These are phyloP conservation scores for Gallinago stenura DNA, from an alignment of 2,797 vertebrate genomes.

Conservation along the genomic window DNA sequence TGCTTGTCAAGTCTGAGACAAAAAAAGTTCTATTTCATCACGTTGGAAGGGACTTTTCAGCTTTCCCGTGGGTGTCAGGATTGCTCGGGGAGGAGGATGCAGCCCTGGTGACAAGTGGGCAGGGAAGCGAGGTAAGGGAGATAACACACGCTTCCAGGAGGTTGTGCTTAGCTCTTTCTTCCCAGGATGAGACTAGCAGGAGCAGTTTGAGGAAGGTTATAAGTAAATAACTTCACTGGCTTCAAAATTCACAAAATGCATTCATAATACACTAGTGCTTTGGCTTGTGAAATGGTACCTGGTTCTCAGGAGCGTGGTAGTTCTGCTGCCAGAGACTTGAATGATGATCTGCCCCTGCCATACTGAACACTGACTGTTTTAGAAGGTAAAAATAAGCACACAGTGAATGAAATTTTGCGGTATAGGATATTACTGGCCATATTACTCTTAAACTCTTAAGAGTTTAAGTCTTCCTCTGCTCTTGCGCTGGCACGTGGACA, in stretches of 20 bases:
- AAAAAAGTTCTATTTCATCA: neutral
- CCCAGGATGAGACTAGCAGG: neutral
- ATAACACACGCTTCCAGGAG: neutral
- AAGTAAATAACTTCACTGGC: neutral
- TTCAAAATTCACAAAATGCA: neutral
- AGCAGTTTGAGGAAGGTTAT: neutral
- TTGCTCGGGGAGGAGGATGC: neutral
- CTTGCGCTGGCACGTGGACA: neutral
- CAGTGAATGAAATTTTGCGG: neutral
- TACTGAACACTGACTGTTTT: neutral
- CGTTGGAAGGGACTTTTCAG: neutral
- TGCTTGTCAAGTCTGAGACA: neutral
- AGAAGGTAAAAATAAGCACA: neutral
- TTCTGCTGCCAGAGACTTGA: neutral
- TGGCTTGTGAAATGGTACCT: neutral
- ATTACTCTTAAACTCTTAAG: neutral
- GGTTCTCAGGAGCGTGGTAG: fast-evolving
- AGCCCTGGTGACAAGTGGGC: neutral
- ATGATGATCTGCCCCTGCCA: neutral
- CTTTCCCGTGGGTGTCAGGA: neutral
- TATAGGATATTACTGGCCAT: neutral
- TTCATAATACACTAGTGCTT: fast-evolving
- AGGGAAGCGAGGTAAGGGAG: neutral
- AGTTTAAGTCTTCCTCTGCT: neutral
- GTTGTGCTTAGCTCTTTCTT: neutral